Conservation (phyloP, 2,797 vertebrate species). For the Agapornis canus region DNA sequence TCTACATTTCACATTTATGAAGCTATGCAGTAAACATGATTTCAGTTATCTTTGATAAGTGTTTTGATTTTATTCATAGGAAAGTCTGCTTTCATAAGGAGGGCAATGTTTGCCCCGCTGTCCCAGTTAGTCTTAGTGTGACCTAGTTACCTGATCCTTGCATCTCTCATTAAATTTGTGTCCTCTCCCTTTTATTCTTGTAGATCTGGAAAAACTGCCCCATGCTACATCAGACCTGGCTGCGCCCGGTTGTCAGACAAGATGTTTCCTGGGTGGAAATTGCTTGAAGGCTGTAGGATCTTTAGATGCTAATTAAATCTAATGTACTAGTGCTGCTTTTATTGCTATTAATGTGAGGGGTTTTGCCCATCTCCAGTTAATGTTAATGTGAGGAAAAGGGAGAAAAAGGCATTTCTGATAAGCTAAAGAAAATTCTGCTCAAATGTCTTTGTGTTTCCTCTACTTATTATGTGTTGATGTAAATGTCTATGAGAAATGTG, state of each 20-base stretch:
- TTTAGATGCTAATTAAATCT: conserved; percentile 37
- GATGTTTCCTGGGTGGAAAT: background rate
- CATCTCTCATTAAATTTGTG: background rate
- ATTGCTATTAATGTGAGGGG: background rate
- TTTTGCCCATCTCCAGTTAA: conserved; percentile 43
- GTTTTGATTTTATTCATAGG: conserved; percentile 15
- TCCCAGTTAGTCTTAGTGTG: background rate
- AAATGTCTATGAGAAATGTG: conserved; percentile 59
- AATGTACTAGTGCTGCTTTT: conserved; percentile 3
- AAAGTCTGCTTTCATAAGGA: background rate
- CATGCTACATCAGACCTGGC: background rate
- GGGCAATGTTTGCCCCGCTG: background rate
- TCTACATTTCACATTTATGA: background rate
- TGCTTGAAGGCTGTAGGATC: background rate
- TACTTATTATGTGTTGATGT: conserved; percentile 62
- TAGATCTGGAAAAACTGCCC: background rate
- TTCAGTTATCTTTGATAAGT: background rate
- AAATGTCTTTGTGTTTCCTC: conserved; percentile 52
- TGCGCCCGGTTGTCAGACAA: background rate
- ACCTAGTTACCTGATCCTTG: background rate
- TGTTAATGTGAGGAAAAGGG: background rate
- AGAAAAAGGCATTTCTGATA: conserved; percentile 14
- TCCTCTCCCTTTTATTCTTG: background rate
- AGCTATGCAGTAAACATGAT: conserved; percentile 30
- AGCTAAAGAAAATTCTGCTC: conserved; percentile 33